These are phyloP conservation scores for Papilio gigon DNA, from an alignment of 2,888 invertebrate species.

Conservation along the genomic window DNA sequence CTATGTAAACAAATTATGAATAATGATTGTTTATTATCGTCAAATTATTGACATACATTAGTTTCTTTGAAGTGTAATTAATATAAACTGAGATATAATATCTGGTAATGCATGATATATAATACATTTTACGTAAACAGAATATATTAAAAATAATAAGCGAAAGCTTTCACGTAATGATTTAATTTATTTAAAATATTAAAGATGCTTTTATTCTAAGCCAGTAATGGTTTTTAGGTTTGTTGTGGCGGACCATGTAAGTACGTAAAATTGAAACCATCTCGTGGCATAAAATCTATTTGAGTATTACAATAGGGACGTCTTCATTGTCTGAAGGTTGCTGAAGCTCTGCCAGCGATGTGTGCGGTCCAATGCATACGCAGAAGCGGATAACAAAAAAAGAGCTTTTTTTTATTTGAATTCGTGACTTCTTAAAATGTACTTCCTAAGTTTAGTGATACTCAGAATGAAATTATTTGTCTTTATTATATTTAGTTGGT, in stretches of 20 bases:
- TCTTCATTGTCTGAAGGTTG: conserved; percentile 75
- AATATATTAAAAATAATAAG: too few species aligned
- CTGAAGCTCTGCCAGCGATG: conserved; percentile 64
- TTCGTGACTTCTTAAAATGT: not conserved
- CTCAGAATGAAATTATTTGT: not conserved
- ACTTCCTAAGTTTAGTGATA: not conserved
- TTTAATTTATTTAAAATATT: not conserved
- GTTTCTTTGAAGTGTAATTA: too few species aligned
- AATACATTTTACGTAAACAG: too few species aligned
- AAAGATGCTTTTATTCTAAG: conserved; percentile 10
- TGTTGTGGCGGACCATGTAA: conserved; percentile 26
- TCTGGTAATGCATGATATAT: too few species aligned
- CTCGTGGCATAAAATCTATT: conserved; percentile 64
- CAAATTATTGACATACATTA: too few species aligned
- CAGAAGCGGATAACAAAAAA: conserved; percentile 5
- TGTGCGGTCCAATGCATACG: conserved; percentile 52
- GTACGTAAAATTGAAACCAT: conserved; percentile 49
- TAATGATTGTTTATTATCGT: too few species aligned
- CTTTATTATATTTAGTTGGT: too few species aligned
- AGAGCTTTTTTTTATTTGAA: not conserved
- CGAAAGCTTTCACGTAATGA: not conserved
- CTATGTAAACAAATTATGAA: too few species aligned
- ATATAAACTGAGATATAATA: too few species aligned
- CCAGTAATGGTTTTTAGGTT: not conserved
- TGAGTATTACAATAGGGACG: conserved; percentile 70